Evolutionary conservation across 2,888 invertebrate species (phyloP), one percentile per base, ranked within the genome.

Genomic region (Scrobipalpa costella): DNA sequence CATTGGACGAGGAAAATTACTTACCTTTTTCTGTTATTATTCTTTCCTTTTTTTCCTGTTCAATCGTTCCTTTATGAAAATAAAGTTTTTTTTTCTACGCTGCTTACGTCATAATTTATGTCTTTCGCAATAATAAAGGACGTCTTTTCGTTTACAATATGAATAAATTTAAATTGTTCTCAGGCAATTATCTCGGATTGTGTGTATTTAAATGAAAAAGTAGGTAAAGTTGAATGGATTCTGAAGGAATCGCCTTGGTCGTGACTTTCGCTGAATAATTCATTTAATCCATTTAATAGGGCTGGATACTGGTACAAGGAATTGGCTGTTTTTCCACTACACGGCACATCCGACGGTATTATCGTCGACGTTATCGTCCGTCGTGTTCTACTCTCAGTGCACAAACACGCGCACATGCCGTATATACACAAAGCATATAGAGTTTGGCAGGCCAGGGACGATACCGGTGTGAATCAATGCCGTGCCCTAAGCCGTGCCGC

Each of bases 211-310:
- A 72, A 74, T 58, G 55, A 63, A 63, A 67, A 71, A 72, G 68
- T 38, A 69, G 66, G 40, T 61, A 61, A 63, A 62, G 64, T 66
- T 74, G 72, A 74, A 71, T 66, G 62, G 66, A 61, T 72, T 73
- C 72, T 71, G 69, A 64, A 76, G 74, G 78, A 78, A 78, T 55
- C 7, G 34, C 55, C 15, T 78, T 74, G 76, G 76, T 77, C 76
- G 75, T 74, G 75, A 77, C 76, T 81, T 71, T 77, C 77, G 68
- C 77, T 89, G 88, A 89, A 89, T 90, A 75, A 90, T 89, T 85
- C 87, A 90, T 89, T 87, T 89, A 88, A 89, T 89, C 81, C 81
- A 83, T 82, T 81, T 84, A 86, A 84, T 83, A 83, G 81, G 76
- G 74, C 66, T 71, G 66, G 71, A 55, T 55, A 55, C 55, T 73